Evolutionary conservation across 2,797 vertebrate genomes (phyloP).

Genomic region (Artibeus lituratus): DNA sequence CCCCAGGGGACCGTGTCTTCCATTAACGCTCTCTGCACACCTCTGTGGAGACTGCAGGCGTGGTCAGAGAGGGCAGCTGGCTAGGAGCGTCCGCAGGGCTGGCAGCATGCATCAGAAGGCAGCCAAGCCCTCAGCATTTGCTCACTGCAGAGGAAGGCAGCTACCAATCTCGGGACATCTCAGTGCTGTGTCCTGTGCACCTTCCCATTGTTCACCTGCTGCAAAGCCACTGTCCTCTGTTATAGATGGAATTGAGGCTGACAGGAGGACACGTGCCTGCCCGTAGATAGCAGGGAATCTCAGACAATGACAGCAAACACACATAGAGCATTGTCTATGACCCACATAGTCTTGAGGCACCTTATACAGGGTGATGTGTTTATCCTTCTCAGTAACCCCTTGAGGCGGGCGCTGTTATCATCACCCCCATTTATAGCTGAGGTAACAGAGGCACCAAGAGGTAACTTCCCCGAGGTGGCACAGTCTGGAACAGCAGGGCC

Average conservation of each 20-base stretch:
- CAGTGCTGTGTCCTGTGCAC: fast-evolving
- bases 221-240: background rate
- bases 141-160: background rate
- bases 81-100: background rate
- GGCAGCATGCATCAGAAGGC: background rate
- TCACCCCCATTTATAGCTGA: background rate
- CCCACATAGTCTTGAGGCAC: background rate
- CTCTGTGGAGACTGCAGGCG: background rate
- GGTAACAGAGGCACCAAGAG: background rate
- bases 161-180: background rate
- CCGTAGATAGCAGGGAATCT: background rate
- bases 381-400: background rate
- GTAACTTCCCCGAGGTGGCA: background rate
- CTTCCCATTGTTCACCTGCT: background rate
- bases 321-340: background rate
- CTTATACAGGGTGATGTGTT: background rate
- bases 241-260: background rate
- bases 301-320: background rate
- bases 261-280: background rate
- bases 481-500: background rate
- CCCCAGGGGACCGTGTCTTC: background rate
- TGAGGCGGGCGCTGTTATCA: background rate
- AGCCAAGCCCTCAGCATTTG: background rate
- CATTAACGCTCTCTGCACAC: background rate
- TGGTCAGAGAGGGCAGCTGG: background rate